Evolutionary conservation across 1,140 invertebrate species (phyloP), one percentile per base, ranked within the genome.

Genomic region (Cydia amplana): DNA sequence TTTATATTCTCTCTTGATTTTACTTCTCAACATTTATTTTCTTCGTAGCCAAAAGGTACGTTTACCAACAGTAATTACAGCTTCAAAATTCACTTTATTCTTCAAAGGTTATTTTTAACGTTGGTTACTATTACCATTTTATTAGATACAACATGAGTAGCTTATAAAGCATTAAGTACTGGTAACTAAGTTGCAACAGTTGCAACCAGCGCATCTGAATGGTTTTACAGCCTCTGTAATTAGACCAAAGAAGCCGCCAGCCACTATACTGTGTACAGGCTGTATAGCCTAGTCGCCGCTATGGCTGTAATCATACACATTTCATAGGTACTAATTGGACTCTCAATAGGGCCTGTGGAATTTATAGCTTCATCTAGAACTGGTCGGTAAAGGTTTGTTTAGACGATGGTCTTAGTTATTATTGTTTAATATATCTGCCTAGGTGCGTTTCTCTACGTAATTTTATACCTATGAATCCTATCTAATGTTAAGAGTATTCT

Each of bases 321-420:
- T 81, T 84, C 79, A 85, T 84, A 78, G 79, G 82, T 78, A 79
- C 81, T 82, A 87, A 87, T 87, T 85, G 81, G 79, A 83, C 77
- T 40, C 82, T 79, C 81, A 83, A 85, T 84, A 82, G 55, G 77
- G 79, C 72, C 72, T 72, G 73, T 72, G 65, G 65, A 70, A 70
- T 70, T 70, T 70, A 70, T 70, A 70, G 65, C 65, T 70, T 70
- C 65, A 70, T 70, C 65, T 70, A 70, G 36, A 70, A 70, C 65
- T 70, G 65, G 65, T 70, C 32, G 36, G 65, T 70, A 70, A 40
- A 36, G 28, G 55, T 60, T 0, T 60, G 55, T 60, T 60, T 60
- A 60, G 55, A 60, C 49, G 49, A n/a, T 51, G 18, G 16, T 7
- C 55, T 60, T 60, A 23, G 7, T 60, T 60, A 60, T 60, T 60